Conservation (phyloP, 2,797 vertebrate genomes). For the Eulemur rubriventer region DNA sequence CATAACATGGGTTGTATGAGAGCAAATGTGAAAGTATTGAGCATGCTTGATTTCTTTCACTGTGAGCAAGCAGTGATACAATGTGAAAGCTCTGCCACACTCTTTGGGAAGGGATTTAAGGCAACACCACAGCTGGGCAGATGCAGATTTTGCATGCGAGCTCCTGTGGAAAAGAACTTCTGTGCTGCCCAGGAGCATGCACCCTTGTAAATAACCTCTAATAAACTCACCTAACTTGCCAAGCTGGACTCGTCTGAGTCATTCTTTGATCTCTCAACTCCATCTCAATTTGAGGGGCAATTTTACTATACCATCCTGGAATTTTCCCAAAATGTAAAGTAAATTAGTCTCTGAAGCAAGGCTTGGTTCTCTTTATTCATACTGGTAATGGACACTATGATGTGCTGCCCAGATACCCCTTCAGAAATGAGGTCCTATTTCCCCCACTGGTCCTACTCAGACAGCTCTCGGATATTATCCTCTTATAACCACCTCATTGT, state of each 20-base stretch:
- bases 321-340: not conserved
- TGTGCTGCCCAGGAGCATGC: not conserved
- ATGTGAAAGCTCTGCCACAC: not conserved
- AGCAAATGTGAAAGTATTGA: not conserved
- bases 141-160: not conserved
- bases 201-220: not conserved
- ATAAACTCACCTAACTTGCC: not conserved
- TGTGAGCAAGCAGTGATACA: not conserved
- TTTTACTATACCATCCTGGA: not conserved
- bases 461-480: not conserved
- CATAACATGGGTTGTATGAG: not conserved
- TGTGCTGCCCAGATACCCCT: not conserved
- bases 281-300: not conserved
- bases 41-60: not conserved
- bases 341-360: not conserved
- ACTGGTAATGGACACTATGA: not conserved
- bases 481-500: not conserved
- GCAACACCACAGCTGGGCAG: not conserved
- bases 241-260: not conserved
- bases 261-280: not conserved
- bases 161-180: not conserved
- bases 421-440: not conserved
- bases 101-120: not conserved
- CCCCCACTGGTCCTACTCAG: not conserved
- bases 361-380: not conserved